Conservation (phyloP, 2,113 vertebrate genomes). For the Falcunculus frontatus region DNA sequence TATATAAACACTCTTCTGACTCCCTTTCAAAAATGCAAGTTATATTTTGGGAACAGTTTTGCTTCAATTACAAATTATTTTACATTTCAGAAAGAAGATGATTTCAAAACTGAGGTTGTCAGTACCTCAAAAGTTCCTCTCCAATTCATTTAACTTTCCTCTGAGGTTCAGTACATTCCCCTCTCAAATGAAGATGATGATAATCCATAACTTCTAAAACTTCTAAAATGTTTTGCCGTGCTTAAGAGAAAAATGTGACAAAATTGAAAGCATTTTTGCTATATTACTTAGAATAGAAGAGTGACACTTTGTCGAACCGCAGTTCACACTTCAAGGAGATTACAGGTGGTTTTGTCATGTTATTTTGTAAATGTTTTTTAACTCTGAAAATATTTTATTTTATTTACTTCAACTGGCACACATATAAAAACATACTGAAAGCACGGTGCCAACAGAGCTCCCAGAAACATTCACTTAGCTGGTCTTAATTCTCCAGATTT, state of each 20-base stretch:
- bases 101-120: not conserved
- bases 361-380: not conserved
- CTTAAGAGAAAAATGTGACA: not conserved
- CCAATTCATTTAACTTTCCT: not conserved
- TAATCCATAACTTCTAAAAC: not conserved
- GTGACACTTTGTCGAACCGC: not conserved
- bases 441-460: not conserved
- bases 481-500: not conserved
- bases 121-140: not conserved
- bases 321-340: not conserved
- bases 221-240: not conserved
- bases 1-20: not conserved
- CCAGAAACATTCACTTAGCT: not conserved
- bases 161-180: not conserved
- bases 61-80: not conserved
- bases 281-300: not conserved
- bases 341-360: not conserved
- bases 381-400: not conserved
- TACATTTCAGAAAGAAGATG: not conserved
- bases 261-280: not conserved
- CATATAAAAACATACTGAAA: not conserved
- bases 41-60: not conserved
- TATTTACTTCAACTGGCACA: not conserved
- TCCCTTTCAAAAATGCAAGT: not conserved
- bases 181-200: not conserved